These are phyloP conservation scores for Stratiomys singularior DNA, from an alignment of 2,888 invertebrate species.

Conservation along the genomic window DNA sequence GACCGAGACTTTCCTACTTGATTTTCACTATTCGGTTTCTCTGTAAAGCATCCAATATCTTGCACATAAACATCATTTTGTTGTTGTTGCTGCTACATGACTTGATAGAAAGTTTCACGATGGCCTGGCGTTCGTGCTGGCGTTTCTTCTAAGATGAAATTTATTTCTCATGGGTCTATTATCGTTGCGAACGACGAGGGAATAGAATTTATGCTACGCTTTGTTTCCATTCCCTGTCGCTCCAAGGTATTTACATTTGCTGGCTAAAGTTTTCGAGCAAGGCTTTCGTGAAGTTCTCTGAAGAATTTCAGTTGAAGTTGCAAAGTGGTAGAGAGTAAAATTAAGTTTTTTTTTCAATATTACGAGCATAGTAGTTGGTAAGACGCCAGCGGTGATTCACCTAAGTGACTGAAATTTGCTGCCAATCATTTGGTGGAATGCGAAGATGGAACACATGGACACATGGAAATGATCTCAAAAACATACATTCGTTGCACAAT, in stretches of 20 bases:
- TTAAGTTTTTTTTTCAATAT: neutral
- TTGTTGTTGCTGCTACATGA: neutral
- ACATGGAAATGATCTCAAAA: neutral
- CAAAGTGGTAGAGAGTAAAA: neutral
- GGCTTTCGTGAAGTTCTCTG: neutral
- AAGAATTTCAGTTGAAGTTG: neutral
- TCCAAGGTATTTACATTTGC: no score
- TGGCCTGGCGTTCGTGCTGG: neutral
- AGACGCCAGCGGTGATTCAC: neutral
- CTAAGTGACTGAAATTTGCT: neutral
- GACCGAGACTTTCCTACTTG: no score
- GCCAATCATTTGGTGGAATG: neutral
- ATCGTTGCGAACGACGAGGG: neutral
- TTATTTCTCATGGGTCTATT: neutral
- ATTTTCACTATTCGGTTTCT: no score
- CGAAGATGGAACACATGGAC: neutral
- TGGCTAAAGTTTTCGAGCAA: no score
- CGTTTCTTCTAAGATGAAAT: neutral
- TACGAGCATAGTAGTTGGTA: neutral
- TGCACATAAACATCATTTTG: neutral
- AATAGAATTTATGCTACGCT: no score
- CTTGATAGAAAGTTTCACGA: slow-evolving; percentile 2
- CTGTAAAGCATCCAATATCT: no score
- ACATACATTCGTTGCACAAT: no score
- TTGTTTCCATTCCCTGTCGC: no score